These are phyloP conservation scores for Rhagophthalmus giganteus DNA, from an alignment of 2,888 invertebrate genomes.

Conservation along the genomic window DNA sequence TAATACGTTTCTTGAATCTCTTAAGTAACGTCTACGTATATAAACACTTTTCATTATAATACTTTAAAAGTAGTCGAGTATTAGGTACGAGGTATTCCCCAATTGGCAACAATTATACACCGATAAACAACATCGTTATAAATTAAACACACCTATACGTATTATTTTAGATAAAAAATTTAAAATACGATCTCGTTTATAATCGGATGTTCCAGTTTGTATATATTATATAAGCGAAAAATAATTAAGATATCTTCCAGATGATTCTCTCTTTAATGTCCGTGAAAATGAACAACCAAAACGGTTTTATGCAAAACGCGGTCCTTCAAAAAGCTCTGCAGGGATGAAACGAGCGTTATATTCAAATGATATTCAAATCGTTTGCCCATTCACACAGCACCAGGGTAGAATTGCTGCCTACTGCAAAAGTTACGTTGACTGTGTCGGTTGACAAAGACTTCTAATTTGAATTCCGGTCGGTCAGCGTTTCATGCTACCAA, in stretches of 20 bases:
- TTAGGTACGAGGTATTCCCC: too few species aligned
- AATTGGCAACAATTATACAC: too few species aligned
- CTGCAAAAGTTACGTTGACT: constrained; percentile 16
- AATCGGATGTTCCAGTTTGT: too few species aligned
- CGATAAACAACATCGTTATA: too few species aligned
- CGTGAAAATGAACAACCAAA: constrained; percentile 22
- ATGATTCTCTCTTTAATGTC: constrained; percentile 20
- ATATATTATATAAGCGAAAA: too few species aligned
- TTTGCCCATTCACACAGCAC: constrained; percentile 29
- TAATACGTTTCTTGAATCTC: too few species aligned
- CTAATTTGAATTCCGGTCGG: constrained; percentile 36
- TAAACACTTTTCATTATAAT: too few species aligned
- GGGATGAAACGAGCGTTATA: constrained; percentile 33
- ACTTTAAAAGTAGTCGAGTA: too few species aligned
- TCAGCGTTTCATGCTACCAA: constrained; percentile 20
- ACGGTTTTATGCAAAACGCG: constrained; percentile 17
- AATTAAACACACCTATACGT: too few species aligned
- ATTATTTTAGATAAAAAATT: too few species aligned
- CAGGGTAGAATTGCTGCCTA: constrained; percentile 24
- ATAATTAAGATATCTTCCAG: constrained; percentile 33
- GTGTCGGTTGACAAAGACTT: constrained; percentile 27
- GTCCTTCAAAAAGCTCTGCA: constrained; percentile 24
- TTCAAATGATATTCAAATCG: constrained; percentile 41
- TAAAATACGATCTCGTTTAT: too few species aligned
- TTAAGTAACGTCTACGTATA: too few species aligned